Evolutionary conservation across 2,888 invertebrate species (phyloP), one percentile per base, ranked within the genome.

Genomic region (Ectropis crepuscularia): DNA sequence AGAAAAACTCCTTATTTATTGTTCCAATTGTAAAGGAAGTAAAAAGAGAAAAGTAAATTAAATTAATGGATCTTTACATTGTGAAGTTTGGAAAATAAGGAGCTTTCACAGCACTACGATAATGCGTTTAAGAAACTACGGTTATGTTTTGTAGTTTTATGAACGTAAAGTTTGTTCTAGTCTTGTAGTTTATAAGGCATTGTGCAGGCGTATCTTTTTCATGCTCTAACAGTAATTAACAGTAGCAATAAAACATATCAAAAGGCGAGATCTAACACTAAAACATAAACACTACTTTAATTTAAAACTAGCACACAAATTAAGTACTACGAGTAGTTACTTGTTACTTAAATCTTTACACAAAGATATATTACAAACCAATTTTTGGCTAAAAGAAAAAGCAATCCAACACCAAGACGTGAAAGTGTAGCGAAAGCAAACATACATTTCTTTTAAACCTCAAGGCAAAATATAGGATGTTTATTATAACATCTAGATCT

Each of bases 381-480:
- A 28, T 28, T 28, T 28, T 28, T 28, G 1, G 16, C 16, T 28
- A 28, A 28, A 28, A 28, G 47, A 79, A 81, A 77, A 79, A 72
- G 69, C 74, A 82, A 71, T 79, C 88, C 87, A 85, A 81, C 87
- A 88, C 88, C 88, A 82, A 74, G 73, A 69, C 75, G 63, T 74
- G 74, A 71, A 73, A 74, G 62, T 65, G 49, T 77, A 82, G 85
- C 81, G 72, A 66, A 85, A 87, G 85, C 85, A 60, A 73, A 78
- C 76, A 77, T 63, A 72, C 65, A 63, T 68, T 68, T 55, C 58
- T 60, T 57, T 60, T 28, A 28, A 28, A 28, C 61, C 64, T 66
- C 42, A 72, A 73, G 70, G 62, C 54, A 38, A 48, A 0, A 53
- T 47, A 10, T 50, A 47, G 2, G 16, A 28, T 39, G 38, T 45